Base-by-base conservation (phyloP, 2,113 vertebrate genomes). In the Bos taurus region DNA sequence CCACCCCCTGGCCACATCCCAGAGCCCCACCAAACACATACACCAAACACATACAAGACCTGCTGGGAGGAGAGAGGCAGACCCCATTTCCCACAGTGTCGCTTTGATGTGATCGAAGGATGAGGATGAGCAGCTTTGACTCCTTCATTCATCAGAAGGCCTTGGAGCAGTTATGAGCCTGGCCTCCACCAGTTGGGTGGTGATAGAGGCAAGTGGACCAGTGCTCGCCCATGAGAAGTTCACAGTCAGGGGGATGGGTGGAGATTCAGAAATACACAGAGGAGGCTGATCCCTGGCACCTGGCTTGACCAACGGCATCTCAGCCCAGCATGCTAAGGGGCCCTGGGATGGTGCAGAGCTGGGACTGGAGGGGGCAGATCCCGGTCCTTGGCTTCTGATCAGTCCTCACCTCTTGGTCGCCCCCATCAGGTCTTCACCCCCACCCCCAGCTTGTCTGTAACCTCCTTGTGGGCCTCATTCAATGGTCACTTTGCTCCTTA, bases 21-120 rank as follows among this genome's bases (percentile, higher is more conserved):
- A 40, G 7, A 30, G n/a, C 5, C 23, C 7, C 26, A 6, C 56
- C 36, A 87, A 0, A 91, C 2, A 33, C 10, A 10, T 3, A 13
- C 3, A 1, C 5, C 1, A 0, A 12, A 7, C 33, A 15, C 21
- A 9, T 4, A 23, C 6, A 23, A 77, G 54, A 67, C 54, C 60
- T 0, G 1, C n/a, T 30, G 30, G 57, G 52, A 85, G 86, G 43
- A 28, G 25, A 59, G 74, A 50, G 43, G 17, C 54, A 14, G 21
- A 13, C 14, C 26, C 56, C 25, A 1, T 16, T 33, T 19, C 52
- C 7, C 15, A 1, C 11, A 15, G 30, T 4, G 12, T 11, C 2
- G 1, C 77, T 77, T 77, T 8, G 13, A 40, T 43, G 88, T 33
- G 28, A 71, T 3, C 23, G 3, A 46, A 14, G 48, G 71, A 60